A percentile compares a stretch with the other conserved stretches of the same genome.
These are phyloP conservation scores for Psilopogon haemacephalus DNA, from an alignment of 2,113 vertebrate species.

Conservation along the genomic window DNA sequence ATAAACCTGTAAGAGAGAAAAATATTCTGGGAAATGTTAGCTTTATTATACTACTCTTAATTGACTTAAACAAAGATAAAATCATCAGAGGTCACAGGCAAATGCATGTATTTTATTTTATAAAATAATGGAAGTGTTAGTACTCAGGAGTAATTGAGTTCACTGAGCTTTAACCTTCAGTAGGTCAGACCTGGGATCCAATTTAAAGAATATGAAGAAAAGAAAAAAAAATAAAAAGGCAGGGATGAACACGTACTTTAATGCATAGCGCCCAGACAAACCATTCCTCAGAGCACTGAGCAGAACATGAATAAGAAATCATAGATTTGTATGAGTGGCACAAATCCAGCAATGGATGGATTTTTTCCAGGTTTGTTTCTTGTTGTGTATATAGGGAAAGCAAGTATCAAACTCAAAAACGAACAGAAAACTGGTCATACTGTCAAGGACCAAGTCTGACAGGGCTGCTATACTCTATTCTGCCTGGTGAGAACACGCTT, in stretches of 20 bases:
- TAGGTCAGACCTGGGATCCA: background rate
- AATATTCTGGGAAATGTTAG: rapidly evolving
- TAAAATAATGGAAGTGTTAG: background rate
- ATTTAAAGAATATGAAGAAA: background rate
- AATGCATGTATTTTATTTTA: background rate
- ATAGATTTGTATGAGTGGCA: background rate
- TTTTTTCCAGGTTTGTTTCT: background rate
- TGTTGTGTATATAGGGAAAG: background rate
- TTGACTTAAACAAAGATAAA: background rate
- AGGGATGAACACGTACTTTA: background rate
- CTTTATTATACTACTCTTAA: background rate
- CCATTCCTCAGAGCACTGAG: background rate
- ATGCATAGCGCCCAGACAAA: background rate
- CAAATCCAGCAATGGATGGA: background rate
- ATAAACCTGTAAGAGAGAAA: background rate
- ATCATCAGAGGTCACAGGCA: background rate
- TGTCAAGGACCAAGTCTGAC: background rate
- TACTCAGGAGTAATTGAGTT: background rate
- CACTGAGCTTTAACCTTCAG: background rate
- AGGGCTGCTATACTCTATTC: too few relatives aligned
- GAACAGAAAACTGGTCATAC: background rate
- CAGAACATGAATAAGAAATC: background rate
- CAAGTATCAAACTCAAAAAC: background rate
- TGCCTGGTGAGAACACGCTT: too few relatives aligned
- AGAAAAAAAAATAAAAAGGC: background rate